Percentiles rank a stretch among this genome's conserved stretches.
Evolutionary conservation across 2,113 vertebrate genomes (phyloP).

Genomic region (Onychorhynchus coronatus): DNA sequence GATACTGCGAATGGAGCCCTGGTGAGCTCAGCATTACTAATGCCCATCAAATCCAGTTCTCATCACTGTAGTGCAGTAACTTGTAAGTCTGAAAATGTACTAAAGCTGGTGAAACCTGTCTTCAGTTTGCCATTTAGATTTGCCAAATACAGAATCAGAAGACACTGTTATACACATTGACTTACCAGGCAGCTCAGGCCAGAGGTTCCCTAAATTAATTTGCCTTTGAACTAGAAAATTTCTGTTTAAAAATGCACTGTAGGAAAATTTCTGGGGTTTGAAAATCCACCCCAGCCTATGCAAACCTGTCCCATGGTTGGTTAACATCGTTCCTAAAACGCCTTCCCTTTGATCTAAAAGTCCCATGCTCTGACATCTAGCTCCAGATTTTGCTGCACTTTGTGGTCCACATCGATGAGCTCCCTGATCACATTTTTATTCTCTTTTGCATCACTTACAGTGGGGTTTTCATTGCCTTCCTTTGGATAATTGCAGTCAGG

Average conservation of each 20-base stretch:
- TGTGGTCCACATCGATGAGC: neutral
- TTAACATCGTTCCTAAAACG: neutral
- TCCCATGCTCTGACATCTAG: neutral
- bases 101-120: conserved; percentile 41
- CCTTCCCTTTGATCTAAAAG: neutral
- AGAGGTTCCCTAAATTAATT: neutral
- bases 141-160: neutral
- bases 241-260: neutral
- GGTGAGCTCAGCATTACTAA: conserved; percentile 48
- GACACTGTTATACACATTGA: neutral
- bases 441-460: neutral
- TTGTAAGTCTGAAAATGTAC: neutral
- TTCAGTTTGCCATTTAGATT: conserved; percentile 26
- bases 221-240: conserved; percentile 15
- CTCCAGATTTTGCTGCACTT: neutral
- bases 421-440: neutral
- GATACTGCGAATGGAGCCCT: neutral
- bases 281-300: neutral
- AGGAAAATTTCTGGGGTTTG: conserved; percentile 29
- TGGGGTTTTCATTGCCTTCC: neutral
- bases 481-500: neutral
- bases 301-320: neutral
- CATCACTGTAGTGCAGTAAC: neutral
- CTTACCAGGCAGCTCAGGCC: neutral
- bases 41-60: conserved; percentile 32